phyloP scores from a whole-genome alignment of 2,113 vertebrate genomes.

The Setophaga coronata region DNA sequence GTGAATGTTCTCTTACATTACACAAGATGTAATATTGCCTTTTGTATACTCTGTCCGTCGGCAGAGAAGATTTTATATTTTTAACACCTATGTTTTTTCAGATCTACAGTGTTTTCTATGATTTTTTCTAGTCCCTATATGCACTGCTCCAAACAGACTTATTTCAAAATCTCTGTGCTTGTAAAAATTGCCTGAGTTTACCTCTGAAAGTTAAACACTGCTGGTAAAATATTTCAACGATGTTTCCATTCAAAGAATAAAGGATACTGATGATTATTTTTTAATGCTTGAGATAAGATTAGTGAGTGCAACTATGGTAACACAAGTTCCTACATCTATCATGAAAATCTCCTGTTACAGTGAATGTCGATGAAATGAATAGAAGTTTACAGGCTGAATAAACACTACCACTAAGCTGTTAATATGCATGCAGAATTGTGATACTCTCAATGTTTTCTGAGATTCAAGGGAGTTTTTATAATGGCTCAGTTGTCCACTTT shows the following conservation, averaged over 20 bases:
- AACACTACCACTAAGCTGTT: background rate
- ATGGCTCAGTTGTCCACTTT: background rate
- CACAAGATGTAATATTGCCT: background rate
- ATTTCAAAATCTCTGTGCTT: background rate
- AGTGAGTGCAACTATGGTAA: background rate
- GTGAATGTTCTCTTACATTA: background rate
- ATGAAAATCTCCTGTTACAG: background rate
- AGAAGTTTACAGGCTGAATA: background rate
- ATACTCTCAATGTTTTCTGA: background rate
- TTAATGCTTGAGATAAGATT: constrained; percentile 2
- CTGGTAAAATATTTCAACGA: background rate
- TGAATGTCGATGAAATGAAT: background rate
- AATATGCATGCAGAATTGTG: background rate
- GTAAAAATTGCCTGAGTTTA: background rate
- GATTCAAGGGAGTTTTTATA: background rate
- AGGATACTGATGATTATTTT: constrained; percentile 7
- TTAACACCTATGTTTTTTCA: constrained; percentile 15
- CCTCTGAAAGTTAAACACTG: constrained; percentile 42
- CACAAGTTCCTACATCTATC: background rate
- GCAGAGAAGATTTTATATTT: background rate
- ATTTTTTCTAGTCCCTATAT: constrained; percentile 31
- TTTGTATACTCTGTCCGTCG: background rate
- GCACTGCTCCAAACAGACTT: background rate
- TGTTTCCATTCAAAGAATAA: constrained; percentile 18
- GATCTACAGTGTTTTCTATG: constrained; percentile 36